Evolutionary conservation across 1,140 invertebrate genomes (phyloP).

Genomic region (Papilio dardanus): DNA sequence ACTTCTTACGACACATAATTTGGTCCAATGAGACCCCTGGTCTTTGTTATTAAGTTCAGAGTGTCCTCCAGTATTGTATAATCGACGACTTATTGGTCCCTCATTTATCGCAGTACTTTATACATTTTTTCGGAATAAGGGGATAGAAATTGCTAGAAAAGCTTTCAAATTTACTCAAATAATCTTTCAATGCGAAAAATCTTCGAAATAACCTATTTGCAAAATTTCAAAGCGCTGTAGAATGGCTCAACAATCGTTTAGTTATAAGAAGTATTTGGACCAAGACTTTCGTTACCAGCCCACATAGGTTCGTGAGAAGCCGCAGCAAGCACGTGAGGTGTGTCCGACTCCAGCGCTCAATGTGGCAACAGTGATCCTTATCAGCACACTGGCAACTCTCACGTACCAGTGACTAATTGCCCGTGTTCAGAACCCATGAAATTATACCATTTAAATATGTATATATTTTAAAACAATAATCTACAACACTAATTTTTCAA

Average conservation of each 20-base stretch:
- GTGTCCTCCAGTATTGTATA: too few species aligned
- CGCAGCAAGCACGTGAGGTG: conserved; percentile 45
- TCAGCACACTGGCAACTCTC: conserved; percentile 60
- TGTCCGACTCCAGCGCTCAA: conserved; percentile 47
- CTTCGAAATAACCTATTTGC: neutral
- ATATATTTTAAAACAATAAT: conserved; percentile 64
- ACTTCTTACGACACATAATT: too few species aligned
- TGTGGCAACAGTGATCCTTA: conserved; percentile 50
- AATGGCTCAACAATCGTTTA: neutral
- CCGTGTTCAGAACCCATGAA: conserved; percentile 63
- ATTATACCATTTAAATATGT: conserved; percentile 68
- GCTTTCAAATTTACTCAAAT: neutral
- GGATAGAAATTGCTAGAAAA: too few species aligned
- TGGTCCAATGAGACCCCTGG: too few species aligned
- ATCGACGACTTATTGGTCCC: too few species aligned
- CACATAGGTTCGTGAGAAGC: conserved; percentile 37
- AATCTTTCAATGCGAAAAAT: neutral
- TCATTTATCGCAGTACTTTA: too few species aligned
- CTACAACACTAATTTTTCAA: conserved; percentile 35
- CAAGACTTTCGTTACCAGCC: neutral
- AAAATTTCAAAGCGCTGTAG: neutral
- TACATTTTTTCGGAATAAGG: too few species aligned
- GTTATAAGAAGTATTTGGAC: conserved; percentile 2
- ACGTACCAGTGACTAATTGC: conserved; percentile 71
- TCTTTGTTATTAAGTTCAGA: too few species aligned